Percentiles rank a stretch among this genome's conserved stretches.
Conservation (phyloP, 2,888 invertebrate species). For the Hirtodrosophila alboralis region DNA sequence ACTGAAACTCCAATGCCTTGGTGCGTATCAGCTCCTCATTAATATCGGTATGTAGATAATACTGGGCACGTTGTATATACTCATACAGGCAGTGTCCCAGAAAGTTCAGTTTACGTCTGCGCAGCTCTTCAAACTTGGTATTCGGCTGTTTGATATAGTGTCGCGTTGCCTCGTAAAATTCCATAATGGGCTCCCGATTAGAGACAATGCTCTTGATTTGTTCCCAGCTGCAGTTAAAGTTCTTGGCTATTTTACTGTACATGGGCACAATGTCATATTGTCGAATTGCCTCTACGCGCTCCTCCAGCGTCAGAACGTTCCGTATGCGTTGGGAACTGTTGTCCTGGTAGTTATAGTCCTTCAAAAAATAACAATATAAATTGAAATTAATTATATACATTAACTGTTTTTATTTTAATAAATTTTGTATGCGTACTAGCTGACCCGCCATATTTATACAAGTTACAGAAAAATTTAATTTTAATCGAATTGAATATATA, state of each 20-base stretch:
- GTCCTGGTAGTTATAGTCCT: slow-evolving; percentile 30
- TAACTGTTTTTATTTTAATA: too few relatives aligned
- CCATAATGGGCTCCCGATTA: slow-evolving; percentile 79
- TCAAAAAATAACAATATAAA: not conserved
- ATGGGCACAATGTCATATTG: slow-evolving; percentile 81
- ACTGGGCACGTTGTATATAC: slow-evolving; percentile 80
- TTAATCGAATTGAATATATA: too few relatives aligned
- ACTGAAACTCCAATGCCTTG: slow-evolving; percentile 75
- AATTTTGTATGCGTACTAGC: too few relatives aligned
- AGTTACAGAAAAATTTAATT: too few relatives aligned
- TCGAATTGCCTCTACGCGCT: slow-evolving; percentile 80
- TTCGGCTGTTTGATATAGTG: slow-evolving; percentile 43
- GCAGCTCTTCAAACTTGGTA: slow-evolving; percentile 62
- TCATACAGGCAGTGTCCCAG: slow-evolving; percentile 82
- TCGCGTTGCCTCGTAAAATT: slow-evolving; percentile 77
- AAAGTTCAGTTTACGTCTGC: slow-evolving; percentile 75
- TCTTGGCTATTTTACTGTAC: slow-evolving; percentile 82
- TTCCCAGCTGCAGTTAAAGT: slow-evolving; percentile 82
- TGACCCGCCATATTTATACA: too few relatives aligned
- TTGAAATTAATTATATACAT: too few relatives aligned
- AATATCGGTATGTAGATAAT: slow-evolving; percentile 66
- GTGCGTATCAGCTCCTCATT: slow-evolving; percentile 76
- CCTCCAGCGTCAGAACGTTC: slow-evolving; percentile 79
- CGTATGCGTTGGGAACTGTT: slow-evolving; percentile 66
- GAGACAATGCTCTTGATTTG: slow-evolving; percentile 81